Evolutionary conservation across 2,888 invertebrate genomes (phyloP), one percentile per base, ranked within the genome.

Genomic region (Shargacucullia verbasci): DNA sequence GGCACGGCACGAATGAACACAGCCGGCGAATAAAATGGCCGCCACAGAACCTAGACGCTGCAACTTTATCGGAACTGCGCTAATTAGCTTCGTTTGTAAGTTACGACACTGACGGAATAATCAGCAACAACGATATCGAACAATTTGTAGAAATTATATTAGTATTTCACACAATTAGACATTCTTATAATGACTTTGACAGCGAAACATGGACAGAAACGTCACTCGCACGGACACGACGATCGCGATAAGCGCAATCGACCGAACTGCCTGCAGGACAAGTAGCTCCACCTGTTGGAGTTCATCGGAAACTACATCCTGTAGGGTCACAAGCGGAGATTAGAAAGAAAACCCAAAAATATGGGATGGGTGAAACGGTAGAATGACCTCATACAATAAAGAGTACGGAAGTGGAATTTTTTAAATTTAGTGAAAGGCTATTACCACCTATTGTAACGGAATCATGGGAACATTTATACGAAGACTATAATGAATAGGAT

Each of bases 1-100:
- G 89, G 91, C 92, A 86, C 89, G 89, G 89, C 90, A 86, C 91
- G 88, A 94, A 90, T 88, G 91, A 93, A 92, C 89, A 89, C 90
- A 87, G 87, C 94, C 92, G 94, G 92, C 92, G 83, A 91, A 87
- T 90, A 94, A 67, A 94, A 94, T 93, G 94, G 94, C 94, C 91
- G 94, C 92, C 91, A 81, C 85, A 77, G 69, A 87, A 88, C 83
- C 79, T 84, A 85, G 80, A 83, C 84, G 86, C 85, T 85, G 80
- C 81, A 80, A 86, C 85, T 86, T 89, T 88, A 89, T 85, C 79
- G 84, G 70, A 79, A 82, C 76, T 79, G 81, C 76, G 85, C 83
- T 79, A 81, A 86, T 80, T 81, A 83, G 79, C 78, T 73, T 63
- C 64, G 69, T 68, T 79, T 79, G 64, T 73, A 57, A 68, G 64